A percentile compares a stretch with the other conserved stretches of the same genome.
These are phyloP conservation scores for Drosophila monieri DNA, from an alignment of 2,888 invertebrate species.

Conservation along the genomic window DNA sequence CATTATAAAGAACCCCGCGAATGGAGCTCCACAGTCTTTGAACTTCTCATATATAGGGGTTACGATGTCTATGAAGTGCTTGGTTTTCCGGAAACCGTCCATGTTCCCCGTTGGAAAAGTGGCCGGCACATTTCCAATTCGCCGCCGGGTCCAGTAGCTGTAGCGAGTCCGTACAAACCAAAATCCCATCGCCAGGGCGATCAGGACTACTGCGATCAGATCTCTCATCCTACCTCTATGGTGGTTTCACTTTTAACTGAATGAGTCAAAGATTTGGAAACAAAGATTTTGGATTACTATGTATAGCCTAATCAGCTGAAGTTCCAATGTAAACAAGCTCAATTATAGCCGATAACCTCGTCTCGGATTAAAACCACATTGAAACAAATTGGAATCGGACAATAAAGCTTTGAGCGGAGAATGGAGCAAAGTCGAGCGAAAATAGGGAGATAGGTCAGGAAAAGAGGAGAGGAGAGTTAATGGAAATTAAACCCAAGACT, in stretches of 20 bases:
- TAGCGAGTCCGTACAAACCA: conserved; percentile 62
- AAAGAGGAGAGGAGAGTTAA: neutral
- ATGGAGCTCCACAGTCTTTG: conserved; percentile 57
- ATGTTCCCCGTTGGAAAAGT: conserved; percentile 69
- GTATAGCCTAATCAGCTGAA: conserved; percentile 17
- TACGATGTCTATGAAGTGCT: conserved; percentile 57
- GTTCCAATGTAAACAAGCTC: conserved; percentile 30
- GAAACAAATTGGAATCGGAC: conserved; percentile 18
- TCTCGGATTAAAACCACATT: conserved; percentile 2
- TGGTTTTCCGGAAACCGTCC: conserved; percentile 50
- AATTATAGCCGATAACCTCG: conserved; percentile 25
- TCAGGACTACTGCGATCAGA: conserved; percentile 54
- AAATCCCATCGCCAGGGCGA: conserved; percentile 49
- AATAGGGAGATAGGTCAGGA: neutral
- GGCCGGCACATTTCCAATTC: conserved; percentile 60
- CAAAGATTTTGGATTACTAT: too few species aligned
- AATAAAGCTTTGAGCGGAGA: conserved; percentile 15
- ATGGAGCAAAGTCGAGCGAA: neutral
- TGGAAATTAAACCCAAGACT: neutral
- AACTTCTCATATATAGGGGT: conserved; percentile 61
- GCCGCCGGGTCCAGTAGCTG: conserved; percentile 68
- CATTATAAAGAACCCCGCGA: conserved; percentile 72
- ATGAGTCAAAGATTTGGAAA: neutral
- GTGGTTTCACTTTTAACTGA: conserved; percentile 52
- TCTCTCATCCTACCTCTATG: conserved; percentile 55